Evolutionary conservation across 2,888 invertebrate species (phyloP), one percentile per base, ranked within the genome.

Genomic region (Lepidocyrtinus sp.): DNA sequence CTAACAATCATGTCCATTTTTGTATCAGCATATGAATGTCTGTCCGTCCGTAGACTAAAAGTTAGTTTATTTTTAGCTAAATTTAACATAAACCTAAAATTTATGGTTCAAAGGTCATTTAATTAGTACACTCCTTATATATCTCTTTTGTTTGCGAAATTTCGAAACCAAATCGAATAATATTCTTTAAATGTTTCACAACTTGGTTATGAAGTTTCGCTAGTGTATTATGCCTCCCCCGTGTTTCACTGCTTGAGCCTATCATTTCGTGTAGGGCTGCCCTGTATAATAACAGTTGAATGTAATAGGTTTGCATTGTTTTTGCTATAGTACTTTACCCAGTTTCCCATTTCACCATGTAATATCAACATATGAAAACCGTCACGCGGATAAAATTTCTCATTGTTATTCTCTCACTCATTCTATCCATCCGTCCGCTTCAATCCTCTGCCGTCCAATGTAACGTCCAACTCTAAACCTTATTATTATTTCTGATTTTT

Each of bases 331-430:
- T 19, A n/a, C 27, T 70, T 55, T 61, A 70, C 70, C 70, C 61
- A 70, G 70, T 70, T 70, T 70, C 70, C 70, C 70, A 70, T 70
- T 70, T 19, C 22, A 65, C 9, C 27, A 27, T 19, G 36, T 9
- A 12, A 36, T 5, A 5, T 36, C 36, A 36, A 5, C 5, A 12
- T 12, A 36, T 5, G 12, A 36, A 12, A 36, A 12, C 36, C 36
- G 36, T 36, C 36, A 36, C 36, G 12, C 12, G 36, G 36, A 36
- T 36, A 12, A 12, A 12, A 50, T 12, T 68, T 61, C 61, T 70
- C 70, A 70, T 70, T 70, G 70, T 70, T 70, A 45, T 55, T 46
- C 68, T 46, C n/a, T 25, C 5, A 12, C 5, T 36, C 5, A 36
- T 36, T 36, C 12, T 12, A 36, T 36, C 36, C 7, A 12, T 36